These are phyloP conservation scores for Buphagus erythrorhynchus DNA, from an alignment of 2,797 vertebrate species.

Conservation along the genomic window DNA sequence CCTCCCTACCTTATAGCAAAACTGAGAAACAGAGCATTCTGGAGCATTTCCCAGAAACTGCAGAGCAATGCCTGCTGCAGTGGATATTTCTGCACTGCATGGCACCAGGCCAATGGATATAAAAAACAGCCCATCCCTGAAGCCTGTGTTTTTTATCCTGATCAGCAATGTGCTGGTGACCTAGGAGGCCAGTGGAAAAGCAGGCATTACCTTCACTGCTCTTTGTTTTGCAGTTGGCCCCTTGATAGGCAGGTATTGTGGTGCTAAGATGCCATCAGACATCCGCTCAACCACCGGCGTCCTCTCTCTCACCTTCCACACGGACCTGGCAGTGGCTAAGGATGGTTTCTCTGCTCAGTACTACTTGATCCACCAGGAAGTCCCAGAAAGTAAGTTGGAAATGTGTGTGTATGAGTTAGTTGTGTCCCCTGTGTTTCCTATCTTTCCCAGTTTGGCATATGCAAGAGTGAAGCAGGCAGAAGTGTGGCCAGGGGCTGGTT, in stretches of 20 bases:
- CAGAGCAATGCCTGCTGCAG: not conserved
- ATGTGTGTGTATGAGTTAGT: not conserved
- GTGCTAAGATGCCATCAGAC: conserved; percentile 91
- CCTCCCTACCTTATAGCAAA: not conserved
- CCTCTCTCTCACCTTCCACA: conserved; percentile 95
- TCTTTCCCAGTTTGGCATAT: not conserved
- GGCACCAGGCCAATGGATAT: not conserved
- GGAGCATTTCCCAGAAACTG: conserved; percentile 18
- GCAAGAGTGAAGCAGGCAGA: not conserved
- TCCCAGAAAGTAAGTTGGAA: conserved; percentile 87
- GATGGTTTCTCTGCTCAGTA: conserved; percentile 93
- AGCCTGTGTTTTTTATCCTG: not conserved
- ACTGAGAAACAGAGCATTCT: not conserved
- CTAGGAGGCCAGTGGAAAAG: not conserved
- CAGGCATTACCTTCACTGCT: not conserved
- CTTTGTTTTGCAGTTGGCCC: conserved; percentile 87
- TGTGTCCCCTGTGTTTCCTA: not conserved
- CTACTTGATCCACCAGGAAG: conserved; percentile 90
- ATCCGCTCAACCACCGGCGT: conserved; percentile 93
- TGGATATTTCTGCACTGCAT: not conserved
- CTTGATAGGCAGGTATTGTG: conserved; percentile 96
- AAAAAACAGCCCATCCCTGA: not conserved
- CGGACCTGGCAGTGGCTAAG: conserved; percentile 97
- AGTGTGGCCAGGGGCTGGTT: not conserved
- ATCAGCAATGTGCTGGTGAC: not conserved